These are phyloP conservation scores for Sphecodes monilicornis DNA, from an alignment of 2,888 invertebrate genomes.

Conservation along the genomic window DNA sequence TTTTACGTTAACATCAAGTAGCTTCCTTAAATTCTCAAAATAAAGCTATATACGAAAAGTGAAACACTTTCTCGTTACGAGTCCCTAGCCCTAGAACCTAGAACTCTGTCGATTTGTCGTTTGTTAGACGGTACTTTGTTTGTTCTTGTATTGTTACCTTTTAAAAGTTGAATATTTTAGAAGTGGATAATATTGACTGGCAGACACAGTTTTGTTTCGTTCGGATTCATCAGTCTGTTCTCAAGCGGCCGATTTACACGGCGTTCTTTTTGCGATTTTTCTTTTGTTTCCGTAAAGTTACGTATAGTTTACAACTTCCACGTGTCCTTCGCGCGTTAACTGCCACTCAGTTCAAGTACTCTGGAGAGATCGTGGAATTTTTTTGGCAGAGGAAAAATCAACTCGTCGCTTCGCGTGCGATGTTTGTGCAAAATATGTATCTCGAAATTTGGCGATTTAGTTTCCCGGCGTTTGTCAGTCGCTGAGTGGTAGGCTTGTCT, in stretches of 20 bases:
- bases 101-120: not conserved
- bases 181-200: conserved; percentile 10
- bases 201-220: not conserved
- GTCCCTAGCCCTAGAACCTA: not conserved
- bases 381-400: not conserved
- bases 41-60: not conserved
- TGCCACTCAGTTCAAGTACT: not conserved
- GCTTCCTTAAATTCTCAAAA: not conserved
- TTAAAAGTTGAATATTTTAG: not conserved
- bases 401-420: conserved; percentile 1
- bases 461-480: not conserved
- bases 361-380: not conserved
- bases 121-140: not conserved
- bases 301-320: not conserved
- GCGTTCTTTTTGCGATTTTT: not conserved
- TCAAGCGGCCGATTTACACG: not conserved
- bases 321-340: conserved; percentile 9
- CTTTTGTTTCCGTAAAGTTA: not conserved
- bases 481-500: not conserved
- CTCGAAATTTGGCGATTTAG: not conserved
- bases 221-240: not conserved
- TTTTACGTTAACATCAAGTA: not conserved
- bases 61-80: not conserved
- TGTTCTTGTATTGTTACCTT: not conserved
- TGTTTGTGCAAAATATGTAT: not conserved